Base-by-base conservation (phyloP, 2,888 invertebrate genomes). In the Sesia bembeciformis region DNA sequence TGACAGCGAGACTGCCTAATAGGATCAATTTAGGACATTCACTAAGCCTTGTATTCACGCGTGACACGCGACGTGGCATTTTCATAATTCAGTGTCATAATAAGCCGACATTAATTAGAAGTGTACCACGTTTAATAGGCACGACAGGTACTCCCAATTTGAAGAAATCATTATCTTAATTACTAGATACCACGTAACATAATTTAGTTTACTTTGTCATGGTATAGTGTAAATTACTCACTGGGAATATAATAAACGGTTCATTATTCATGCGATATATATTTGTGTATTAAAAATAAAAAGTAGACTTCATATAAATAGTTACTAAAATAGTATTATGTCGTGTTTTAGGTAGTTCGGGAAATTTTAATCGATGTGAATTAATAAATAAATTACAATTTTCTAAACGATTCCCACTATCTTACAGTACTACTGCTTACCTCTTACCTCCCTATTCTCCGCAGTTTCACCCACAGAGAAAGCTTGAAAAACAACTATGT, bases 1-100 rank as follows among this genome's bases (percentile, higher is more conserved):
- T 6, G 38, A 50, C 23, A 7, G 50, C 38, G 50, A 50, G 38
- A 7, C 39, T 39, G 52, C 5, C 50, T 40, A 52, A 40, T n/a
- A 40, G 40, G 52, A 52, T 52, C 40, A 40, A 52, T 52, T 52
- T 40, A 40, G 40, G 39, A 40, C 40, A 52, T 39, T 38, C 23
- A 40, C 40, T 52, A 52, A 40, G 8, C 40, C 52, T 4, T n/a
- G 40, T 39, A 52, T 52, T 40, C 62, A 65, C 65, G 67, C 66
- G 67, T 60, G 62, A 65, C 83, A 82, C 79, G 83, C 83, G 64
- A 82, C 68, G 70, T 68, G 59, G 66, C 72, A 70, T 70, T 76
- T 74, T 64, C 75, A 77, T 81, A 79, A 78, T 76, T 79, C 74
- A 76, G 74, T 78, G 75, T 78, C 76, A 79, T 79, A 82, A 82